Percentiles rank a stretch among this genome's conserved stretches.
Conservation (phyloP, 2,113 vertebrate genomes). For the Edolisoma coerulescens region DNA sequence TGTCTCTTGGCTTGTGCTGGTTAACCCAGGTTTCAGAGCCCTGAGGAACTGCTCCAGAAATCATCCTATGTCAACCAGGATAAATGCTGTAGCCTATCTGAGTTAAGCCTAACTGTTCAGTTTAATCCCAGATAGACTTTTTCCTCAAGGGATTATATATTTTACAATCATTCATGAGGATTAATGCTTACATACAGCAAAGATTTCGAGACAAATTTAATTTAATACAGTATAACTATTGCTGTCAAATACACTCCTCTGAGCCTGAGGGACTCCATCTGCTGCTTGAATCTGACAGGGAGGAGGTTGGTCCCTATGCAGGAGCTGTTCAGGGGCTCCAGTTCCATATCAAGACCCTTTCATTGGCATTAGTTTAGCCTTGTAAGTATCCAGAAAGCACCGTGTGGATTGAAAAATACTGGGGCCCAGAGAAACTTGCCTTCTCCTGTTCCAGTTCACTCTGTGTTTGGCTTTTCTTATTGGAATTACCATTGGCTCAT, state of each 20-base stretch:
- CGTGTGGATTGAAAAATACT: background rate
- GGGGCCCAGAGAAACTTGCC: background rate
- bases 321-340: background rate
- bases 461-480: background rate
- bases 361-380: background rate
- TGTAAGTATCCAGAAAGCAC: background rate
- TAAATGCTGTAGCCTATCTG: background rate
- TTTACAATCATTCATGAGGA: background rate
- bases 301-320: background rate
- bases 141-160: background rate
- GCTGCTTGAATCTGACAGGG: background rate
- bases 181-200: background rate
- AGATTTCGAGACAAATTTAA: slow-evolving; percentile 15
- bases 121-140: background rate
- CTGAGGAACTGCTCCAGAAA: background rate
- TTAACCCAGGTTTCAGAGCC: background rate
- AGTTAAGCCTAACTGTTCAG: background rate
- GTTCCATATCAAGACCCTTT: background rate
- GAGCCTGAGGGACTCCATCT: background rate
- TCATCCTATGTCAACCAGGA: background rate
- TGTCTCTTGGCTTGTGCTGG: background rate
- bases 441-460: background rate
- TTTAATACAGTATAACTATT: background rate
- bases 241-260: background rate
- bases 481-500: background rate